Conservation (phyloP, 2,113 vertebrate genomes). For the Psittacula cyanocephala region DNA sequence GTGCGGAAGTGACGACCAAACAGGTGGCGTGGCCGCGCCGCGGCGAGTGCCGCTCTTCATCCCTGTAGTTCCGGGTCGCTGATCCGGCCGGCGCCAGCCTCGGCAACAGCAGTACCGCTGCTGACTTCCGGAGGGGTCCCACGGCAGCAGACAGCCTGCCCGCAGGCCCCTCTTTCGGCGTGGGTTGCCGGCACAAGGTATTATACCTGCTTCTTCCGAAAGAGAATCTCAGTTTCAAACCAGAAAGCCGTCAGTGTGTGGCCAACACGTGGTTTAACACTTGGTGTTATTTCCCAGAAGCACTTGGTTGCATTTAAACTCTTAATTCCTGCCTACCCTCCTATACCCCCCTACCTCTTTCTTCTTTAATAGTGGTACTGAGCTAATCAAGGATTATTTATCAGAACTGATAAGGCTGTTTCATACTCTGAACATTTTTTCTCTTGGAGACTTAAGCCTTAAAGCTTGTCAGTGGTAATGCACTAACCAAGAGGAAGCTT, state of each 20-base stretch:
- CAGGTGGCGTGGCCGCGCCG: background rate
- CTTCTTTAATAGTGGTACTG: background rate
- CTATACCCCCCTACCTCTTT: background rate
- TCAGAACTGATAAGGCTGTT: background rate
- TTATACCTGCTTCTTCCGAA: background rate
- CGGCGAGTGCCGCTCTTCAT: too few species aligned
- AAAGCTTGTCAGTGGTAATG: background rate
- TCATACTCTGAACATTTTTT: background rate
- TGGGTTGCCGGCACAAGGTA: background rate
- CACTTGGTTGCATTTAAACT: background rate
- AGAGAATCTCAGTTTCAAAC: background rate
- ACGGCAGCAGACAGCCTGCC: background rate
- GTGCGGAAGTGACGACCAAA: background rate
- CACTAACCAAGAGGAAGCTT: background rate
- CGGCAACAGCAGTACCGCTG: too few species aligned
- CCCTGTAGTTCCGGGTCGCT: background rate
- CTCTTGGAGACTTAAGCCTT: background rate
- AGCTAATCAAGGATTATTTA: background rate
- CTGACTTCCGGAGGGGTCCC: background rate
- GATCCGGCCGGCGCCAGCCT: fast-evolving
- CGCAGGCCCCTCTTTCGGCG: background rate
- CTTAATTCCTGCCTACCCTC: background rate
- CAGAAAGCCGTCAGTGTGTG: too few species aligned
- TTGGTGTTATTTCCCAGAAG: background rate
- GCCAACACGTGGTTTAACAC: too few species aligned